Evolutionary conservation across 2,888 invertebrate species (phyloP), one percentile per base, ranked within the genome.

Genomic region (Chrysolina oricalcia): DNA sequence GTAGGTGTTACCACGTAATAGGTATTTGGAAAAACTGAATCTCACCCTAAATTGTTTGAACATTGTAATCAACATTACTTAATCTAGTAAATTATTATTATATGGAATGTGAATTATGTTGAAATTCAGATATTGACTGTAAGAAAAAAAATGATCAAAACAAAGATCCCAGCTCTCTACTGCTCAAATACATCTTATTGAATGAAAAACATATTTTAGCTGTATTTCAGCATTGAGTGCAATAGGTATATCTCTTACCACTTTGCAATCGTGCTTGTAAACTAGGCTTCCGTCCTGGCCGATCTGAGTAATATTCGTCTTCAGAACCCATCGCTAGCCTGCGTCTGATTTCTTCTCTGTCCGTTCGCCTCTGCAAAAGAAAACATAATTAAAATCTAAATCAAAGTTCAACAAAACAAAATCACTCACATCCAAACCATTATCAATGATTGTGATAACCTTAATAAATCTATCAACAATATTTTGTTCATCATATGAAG

Each of bases 311-410:
- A 82, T 92, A 92, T 85, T 93, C 93, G 83, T 96, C 96, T 83
- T 96, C 95, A 69, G 93, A 92, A 17, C 95, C 96, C 94, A 95
- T 95, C 0, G 97, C 97, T 87, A 98, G 90, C 76, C 97, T 91
- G 83, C 94, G 92, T 77, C 97, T 92, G 83, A 98, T 97, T 89
- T 97, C 97, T 89, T 98, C 97, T 72, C 97, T 91, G 87, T 97
- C 97, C 92, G 96, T 97, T 85, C 95, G 93, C 89, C 96, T 94
- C 94, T 97, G 91, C 74, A 92, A 91, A 80, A 82, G 78, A 75
- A 79, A 77, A 63, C 2, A 69, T 27, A n/a, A 11, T 59, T 59
- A 23, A 50, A 53, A 69, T 43, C 27, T 43, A 27, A 5, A 59
- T 27, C 11, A 17, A 62, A 17, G 70, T 1, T 1, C 62, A 21